Conservation (phyloP, 2,113 vertebrate genomes). For the Fregetta grallaria region DNA sequence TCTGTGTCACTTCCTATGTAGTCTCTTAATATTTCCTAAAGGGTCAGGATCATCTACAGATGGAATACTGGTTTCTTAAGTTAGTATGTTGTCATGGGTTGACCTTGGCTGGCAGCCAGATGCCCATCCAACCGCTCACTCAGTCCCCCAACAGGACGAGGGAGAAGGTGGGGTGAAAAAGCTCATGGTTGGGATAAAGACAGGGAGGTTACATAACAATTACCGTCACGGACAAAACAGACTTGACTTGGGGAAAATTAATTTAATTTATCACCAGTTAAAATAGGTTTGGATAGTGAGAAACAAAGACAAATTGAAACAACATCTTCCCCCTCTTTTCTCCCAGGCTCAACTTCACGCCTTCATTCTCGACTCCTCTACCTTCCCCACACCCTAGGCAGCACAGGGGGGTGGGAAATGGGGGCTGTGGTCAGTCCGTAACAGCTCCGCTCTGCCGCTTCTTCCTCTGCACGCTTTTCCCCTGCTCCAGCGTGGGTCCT, state of each 20-base stretch:
- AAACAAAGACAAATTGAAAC: neutral
- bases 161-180: neutral
- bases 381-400: neutral
- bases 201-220: neutral
- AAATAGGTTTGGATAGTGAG: neutral
- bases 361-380: neutral
- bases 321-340: neutral
- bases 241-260: neutral
- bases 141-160: accelerated
- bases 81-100: neutral
- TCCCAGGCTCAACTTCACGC: neutral
- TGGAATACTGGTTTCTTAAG: neutral
- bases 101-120: neutral
- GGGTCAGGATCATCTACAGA: neutral
- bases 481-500: accelerated
- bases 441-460: neutral
- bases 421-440: neutral
- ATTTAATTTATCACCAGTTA: neutral
- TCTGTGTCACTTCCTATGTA: neutral
- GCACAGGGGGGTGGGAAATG: neutral
- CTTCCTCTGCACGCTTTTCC: neutral
- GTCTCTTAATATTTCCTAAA: neutral
- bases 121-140: neutral
- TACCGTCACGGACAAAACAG: neutral
- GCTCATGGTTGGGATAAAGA: neutral